Percentiles rank a stretch among this genome's conserved stretches.
Evolutionary conservation across 2,888 invertebrate genomes (phyloP).

Genomic region (Lasiommata megera): DNA sequence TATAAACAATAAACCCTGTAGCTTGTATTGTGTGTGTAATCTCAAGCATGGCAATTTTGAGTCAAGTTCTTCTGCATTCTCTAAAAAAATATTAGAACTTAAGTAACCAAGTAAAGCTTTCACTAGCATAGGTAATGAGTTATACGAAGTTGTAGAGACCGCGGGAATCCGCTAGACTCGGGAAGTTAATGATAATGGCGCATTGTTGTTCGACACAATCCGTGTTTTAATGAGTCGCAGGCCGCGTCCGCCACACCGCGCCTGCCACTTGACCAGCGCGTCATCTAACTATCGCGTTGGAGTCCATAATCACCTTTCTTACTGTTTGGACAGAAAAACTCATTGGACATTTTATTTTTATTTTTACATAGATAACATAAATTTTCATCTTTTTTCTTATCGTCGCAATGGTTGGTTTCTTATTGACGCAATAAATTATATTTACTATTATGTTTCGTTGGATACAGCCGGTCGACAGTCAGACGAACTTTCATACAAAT

Average conservation of each 20-base stretch:
- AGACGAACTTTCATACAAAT: too few relatives aligned
- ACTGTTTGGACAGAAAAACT: neutral
- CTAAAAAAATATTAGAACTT: neutral
- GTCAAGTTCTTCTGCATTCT: too few relatives aligned
- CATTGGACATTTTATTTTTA: too few relatives aligned
- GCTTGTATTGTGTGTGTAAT: too few relatives aligned
- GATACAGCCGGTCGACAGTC: too few relatives aligned
- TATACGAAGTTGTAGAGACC: conserved; percentile 50
- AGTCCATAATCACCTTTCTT: neutral
- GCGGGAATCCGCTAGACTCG: conserved; percentile 50
- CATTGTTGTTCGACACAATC: conserved; percentile 59
- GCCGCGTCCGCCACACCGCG: conserved; percentile 28
- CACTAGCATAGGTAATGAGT: conserved; percentile 57
- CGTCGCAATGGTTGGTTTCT: too few relatives aligned
- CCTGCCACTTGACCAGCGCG: conserved; percentile 23
- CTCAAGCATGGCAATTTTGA: too few relatives aligned
- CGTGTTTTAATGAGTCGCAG: conserved; percentile 47
- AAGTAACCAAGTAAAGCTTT: conserved; percentile 48
- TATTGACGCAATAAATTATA: too few relatives aligned
- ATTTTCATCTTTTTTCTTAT: too few relatives aligned
- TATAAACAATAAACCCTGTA: too few relatives aligned
- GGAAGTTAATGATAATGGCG: conserved; percentile 49
- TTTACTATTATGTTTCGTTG: too few relatives aligned
- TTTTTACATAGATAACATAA: too few relatives aligned
- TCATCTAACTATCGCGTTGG: conserved; percentile 9